phyloP scores from a whole-genome alignment of 2,888 invertebrate species.

The Stratiomys singularior region DNA sequence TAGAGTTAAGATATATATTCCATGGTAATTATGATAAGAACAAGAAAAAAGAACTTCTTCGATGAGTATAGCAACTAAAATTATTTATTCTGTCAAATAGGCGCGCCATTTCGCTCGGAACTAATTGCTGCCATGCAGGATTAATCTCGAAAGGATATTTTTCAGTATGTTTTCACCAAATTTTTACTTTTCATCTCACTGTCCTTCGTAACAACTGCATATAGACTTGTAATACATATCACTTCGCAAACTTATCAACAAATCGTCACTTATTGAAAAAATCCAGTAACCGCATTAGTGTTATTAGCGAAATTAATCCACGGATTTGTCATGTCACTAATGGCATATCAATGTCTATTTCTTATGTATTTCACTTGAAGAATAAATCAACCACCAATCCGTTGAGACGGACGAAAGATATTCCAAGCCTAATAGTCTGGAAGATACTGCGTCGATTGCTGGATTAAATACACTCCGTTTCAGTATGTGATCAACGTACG shows the following conservation, averaged over 20 bases:
- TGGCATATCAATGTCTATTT: not conserved
- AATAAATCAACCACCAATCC: slow-evolving; percentile 24
- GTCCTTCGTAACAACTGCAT: too few relatives aligned
- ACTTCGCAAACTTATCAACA: not conserved
- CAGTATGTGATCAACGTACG: not conserved
- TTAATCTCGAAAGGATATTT: too few relatives aligned
- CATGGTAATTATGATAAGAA: too few relatives aligned
- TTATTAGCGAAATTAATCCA: not conserved
- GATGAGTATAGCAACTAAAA: too few relatives aligned
- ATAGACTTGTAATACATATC: not conserved
- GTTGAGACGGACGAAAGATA: not conserved
- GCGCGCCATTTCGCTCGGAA: too few relatives aligned
- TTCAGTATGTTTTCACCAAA: too few relatives aligned
- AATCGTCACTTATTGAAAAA: not conserved
- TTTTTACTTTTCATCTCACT: too few relatives aligned
- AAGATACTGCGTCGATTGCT: not conserved
- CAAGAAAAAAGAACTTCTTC: too few relatives aligned
- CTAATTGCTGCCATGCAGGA: too few relatives aligned
- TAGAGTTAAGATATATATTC: too few relatives aligned
- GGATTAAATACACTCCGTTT: not conserved
- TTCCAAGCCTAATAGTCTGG: not conserved
- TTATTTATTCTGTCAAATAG: too few relatives aligned
- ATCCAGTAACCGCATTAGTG: not conserved
- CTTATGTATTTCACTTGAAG: slow-evolving; percentile 12
- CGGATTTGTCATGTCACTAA: not conserved